Base-by-base conservation (phyloP, 2,888 invertebrate species). In the Parascotia fuliginaria region DNA sequence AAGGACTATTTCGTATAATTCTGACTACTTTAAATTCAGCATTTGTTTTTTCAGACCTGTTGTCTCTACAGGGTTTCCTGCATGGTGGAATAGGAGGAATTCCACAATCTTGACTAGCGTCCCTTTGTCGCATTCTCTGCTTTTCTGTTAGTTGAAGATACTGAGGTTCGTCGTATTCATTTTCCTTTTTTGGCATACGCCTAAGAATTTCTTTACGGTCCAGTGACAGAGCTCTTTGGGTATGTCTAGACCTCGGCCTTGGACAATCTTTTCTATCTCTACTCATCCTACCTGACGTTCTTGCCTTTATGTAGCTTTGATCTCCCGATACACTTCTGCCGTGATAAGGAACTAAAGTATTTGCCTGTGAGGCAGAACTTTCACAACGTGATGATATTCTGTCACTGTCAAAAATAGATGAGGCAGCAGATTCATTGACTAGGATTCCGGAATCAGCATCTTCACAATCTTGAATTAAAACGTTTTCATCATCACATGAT, bases 391-490 rank as follows among this genome's bases (percentile, higher is more conserved):
- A 89, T 5, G 92, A 89, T 80, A 92, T 87, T 74, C 92, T 86
- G 64, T 93, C 93, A 73, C 92, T 92, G 48, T 93, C 94, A 55
- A 95, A 92, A 55, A 95, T 89, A 0, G 95, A 95, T 47, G 95
- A 95, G 40, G 94, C 94, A 6, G 95, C 94, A 0, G 95, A 95
- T 75, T 95, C 95, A 73, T 95, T 95, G 68, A 95, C 95, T 75
- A 95, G 89, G 66, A 96, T 96, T 29, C 96, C 96, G 19, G 95
- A 95, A 80, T 96, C 96, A 51, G 95, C 94, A 82, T 96, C 96
- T 75, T 95, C 95, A 63, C 93, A 93, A 67, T 94, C 94, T 68
- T 94, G 93, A 66, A 93, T 87, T 42, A 93, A 82, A 42, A 93
- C 84, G 67, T 93, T 93, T 77, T 93, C 93, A 70, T 93, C 92